Evolutionary conservation across 2,113 vertebrate species (phyloP), one percentile per base, ranked within the genome.

Genomic region (Centropristis striata): DNA sequence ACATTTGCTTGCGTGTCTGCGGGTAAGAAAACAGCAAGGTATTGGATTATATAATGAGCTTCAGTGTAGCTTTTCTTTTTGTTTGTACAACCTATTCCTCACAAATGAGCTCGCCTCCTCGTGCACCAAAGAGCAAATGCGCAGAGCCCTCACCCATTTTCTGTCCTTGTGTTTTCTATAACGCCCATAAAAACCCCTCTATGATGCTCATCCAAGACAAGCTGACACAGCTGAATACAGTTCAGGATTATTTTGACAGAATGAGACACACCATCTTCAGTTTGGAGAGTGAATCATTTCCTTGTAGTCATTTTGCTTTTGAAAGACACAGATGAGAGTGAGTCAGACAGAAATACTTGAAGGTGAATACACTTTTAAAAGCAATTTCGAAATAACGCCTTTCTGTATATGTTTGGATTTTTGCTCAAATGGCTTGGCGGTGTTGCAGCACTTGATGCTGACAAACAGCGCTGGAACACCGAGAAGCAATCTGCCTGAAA

Each of bases 291-390:
- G 72, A 80, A 61, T 90, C 47, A 86, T 84, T 85, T 86, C 75
- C 78, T 72, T 86, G 63, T 74, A 75, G 78, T 84, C 70, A 42
- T 70, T 83, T 69, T 66, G 57, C 49, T 72, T 71, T 65, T 81
- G 66, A 75, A 76, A 84, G 65, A 74, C 54, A 67, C 65, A 68
- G 80, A 73, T 60, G 75, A 87, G 49, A 41, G 23, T 66, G 81
- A 71, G 16, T 78, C 64, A 71, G 11, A 80, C 2, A 15, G 59
- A 64, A 80, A 74, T 51, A 61, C 63, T 63, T 66, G 18, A 81
- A 71, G 79, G 75, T 86, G 71, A 84, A 80, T 59, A 32, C 77
- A 65, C 64, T 79, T 83, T 72, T 87, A 75, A 78, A 81, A 83
- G 78, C 76, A 66, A 80, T 80, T 85, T 75, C 16, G 9, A 71